phyloP scores from a whole-genome alignment of 2,113 vertebrate species.

The Helogale parvula region DNA sequence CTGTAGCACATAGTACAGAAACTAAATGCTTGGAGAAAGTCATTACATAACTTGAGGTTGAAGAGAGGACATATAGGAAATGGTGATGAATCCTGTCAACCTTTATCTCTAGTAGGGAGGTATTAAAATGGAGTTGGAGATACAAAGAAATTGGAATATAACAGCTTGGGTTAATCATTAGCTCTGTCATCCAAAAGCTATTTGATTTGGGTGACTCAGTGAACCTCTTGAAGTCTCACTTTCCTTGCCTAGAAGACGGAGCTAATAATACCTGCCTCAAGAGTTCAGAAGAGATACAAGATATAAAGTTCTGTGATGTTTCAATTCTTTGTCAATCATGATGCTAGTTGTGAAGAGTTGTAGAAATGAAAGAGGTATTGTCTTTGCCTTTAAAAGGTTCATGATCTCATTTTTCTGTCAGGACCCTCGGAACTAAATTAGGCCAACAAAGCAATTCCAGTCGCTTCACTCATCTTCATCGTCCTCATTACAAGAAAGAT shows the following conservation, averaged over 20 bases:
- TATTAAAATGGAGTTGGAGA: neutral
- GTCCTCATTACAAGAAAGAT: neutral
- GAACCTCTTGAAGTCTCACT: neutral
- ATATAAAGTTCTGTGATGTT: neutral
- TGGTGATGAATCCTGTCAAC: neutral
- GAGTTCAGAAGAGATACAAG: neutral
- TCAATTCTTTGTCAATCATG: neutral
- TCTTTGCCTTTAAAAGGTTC: neutral
- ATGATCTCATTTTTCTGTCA: neutral
- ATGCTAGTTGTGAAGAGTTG: neutral
- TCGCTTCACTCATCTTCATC: neutral
- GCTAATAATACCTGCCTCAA: neutral
- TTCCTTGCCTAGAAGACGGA: neutral
- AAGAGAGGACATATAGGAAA: neutral
- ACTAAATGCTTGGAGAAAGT: neutral
- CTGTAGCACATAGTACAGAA: neutral
- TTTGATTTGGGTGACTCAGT: neutral
- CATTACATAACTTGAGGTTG: neutral
- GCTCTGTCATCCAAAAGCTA: neutral
- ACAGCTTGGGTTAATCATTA: neutral
- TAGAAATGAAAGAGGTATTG: neutral
- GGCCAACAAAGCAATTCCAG: neutral
- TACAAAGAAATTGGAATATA: neutral
- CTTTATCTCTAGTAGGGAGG: neutral
- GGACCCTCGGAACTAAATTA: neutral